Evolutionary conservation across 2,797 vertebrate species (phyloP), one percentile per base, ranked within the genome.

Genomic region (Eutrigla gurnardus): DNA sequence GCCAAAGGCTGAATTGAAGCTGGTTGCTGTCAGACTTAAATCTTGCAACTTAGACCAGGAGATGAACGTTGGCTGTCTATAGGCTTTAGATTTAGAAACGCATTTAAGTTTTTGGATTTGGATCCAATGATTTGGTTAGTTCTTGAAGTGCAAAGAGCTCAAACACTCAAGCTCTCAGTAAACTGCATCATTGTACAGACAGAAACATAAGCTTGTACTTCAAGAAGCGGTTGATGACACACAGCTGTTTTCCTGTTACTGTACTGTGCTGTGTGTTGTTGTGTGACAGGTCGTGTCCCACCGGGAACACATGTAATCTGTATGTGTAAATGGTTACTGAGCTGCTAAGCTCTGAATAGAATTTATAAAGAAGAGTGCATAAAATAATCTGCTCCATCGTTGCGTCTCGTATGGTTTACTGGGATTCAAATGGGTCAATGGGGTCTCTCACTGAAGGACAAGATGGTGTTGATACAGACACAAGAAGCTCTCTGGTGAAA

Each of bases 401-500:
- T 15, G 32, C 33, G 6, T 68, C 5, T 45, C 25, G 3, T 13
- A 1, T 7, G 3, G 4, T 61, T 25, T 25, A 25, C 25, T 13
- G 42, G 0, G 42, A 32, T 12, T 47, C 13, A 40, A 45, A 70
- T 2, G 2, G 64, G 65, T 67, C 61, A 63, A 0, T 4, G 17
- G 7, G 7, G 32, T 59, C 25, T 52, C 17, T 25, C 32, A 9
- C 36, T 53, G 36, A 14, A 45, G 43, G 8, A 42, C 35, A 61
- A 58, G 52, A 32, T 6, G 15, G 25, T 42, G 46, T 12, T 2
- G 12, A 73, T 6, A 65, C 42, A 60, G 32, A 75, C 32, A 69
- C 40, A 75, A 63, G 61, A 75, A 42, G 46, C 76, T 78, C n/a
- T 67, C 39, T 36, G 65, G 47, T 50, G 49, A 36, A 50, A 78